Percentiles rank a stretch among this genome's conserved stretches.
These are phyloP conservation scores for Nephila pilipes DNA, from an alignment of 1,140 invertebrate genomes.

Conservation along the genomic window DNA sequence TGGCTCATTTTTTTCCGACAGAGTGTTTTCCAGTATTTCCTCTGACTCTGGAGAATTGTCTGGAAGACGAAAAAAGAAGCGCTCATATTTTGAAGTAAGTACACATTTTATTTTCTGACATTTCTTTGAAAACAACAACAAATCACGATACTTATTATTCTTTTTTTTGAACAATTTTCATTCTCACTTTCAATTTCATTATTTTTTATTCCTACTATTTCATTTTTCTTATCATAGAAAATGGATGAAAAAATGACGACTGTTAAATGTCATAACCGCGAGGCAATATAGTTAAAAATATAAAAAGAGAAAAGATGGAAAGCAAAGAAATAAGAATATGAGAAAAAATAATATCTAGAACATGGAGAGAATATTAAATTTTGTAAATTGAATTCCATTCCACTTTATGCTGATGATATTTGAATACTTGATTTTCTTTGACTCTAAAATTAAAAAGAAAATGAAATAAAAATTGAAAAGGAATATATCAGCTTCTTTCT, in stretches of 20 bases:
- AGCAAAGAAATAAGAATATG: neutral
- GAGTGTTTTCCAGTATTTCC: neutral
- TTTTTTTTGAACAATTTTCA: neutral
- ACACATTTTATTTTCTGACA: neutral
- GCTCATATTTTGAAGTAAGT: constrained; percentile 26
- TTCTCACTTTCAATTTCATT: neutral
- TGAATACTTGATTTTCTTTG: constrained; percentile 40
- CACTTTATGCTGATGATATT: constrained; percentile 54
- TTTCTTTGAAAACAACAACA: neutral
- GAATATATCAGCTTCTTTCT: neutral
- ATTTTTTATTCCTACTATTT: neutral
- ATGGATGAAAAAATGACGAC: neutral
- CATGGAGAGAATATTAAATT: constrained; percentile 39
- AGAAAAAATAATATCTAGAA: neutral
- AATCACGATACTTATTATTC: neutral
- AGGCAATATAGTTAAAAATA: neutral
- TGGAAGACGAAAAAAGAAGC: neutral
- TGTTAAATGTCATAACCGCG: constrained; percentile 56
- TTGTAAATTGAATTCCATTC: constrained; percentile 58
- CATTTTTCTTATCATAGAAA: neutral
- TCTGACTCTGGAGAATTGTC: neutral
- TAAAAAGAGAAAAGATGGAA: neutral
- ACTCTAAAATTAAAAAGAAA: neutral
- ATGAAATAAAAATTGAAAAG: neutral
- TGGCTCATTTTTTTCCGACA: neutral